Evolutionary conservation across 2,797 vertebrate genomes (phyloP), one percentile per base, ranked within the genome.

Genomic region (Buceros bicornis): DNA sequence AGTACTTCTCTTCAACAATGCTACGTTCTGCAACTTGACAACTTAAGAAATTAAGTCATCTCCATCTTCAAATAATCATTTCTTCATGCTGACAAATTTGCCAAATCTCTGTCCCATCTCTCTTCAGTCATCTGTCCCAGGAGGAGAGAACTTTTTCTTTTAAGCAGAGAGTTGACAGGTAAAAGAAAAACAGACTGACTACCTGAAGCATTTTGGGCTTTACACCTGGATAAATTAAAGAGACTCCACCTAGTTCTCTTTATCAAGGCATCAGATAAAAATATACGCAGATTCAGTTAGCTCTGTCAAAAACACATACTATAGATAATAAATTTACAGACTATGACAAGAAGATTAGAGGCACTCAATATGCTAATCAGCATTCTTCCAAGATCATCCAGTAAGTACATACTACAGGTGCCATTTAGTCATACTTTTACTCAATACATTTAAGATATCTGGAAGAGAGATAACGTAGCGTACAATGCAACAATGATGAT

Each of bases 11-110:
- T 79, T 82, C 2, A 4, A 42, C 95, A 95, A 66, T 88, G 95
- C 94, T 72, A 84, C 94, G 96, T 97, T 97, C 96, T 94, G 77
- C 94, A 96, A 97, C 94, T 96, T 95, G 96, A 97, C 95, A 95
- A 95, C 87, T 94, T 76, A 42, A 76, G 85, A 95, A 97, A 95
- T 96, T 96, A 97, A 93, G 90, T 70, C 89, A 94, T 94, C 76
- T 95, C 65, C 80, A 83, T 94, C 91, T 94, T 96, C 93, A 96
- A 96, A 95, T 88, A 96, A 94, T 90, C 56, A 74, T 53, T 93
- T 93, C 77, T 73, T 20, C 43, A 96, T 77, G 56, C 85, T 94
- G 96, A 95, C 95, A 95, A 96, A 95, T 95, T 95, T 95, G 85
- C 89, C 60, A 92, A 95, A 94, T 91, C 82, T 84, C 87, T 90